Base-by-base conservation (phyloP, 2,888 invertebrate genomes). In the Acanthosepion pharaonis region DNA sequence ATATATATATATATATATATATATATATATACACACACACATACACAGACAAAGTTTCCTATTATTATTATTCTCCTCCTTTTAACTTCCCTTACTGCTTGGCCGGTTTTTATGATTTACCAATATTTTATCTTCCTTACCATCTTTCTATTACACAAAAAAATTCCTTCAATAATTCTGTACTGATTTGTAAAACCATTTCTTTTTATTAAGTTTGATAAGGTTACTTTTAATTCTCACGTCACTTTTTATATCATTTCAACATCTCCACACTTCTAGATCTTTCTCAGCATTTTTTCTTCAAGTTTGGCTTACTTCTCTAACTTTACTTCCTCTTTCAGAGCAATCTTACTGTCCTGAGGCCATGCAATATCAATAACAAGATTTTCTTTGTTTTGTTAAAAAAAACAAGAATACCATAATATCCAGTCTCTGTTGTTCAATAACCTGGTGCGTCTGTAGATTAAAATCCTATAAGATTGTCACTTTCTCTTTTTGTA, bases 361-460 rank as follows among this genome's bases (percentile, higher is more conserved):
- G n/a, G 78, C 78, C 78, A n/a, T 11, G 78, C 78, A 78, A 78
- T 78, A 78, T 78, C 78, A 78, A 78, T 78, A 78, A 78, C n/a
- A 78, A 78, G 78, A 78, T 78, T 78, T n/a, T 78, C n/a, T 78
- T n/a, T 78, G 9, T 78, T 78, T 28, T 78, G 78, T 78, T 78
- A n/a, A 78, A 15, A 78, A n/a, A 78, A 59, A 59, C 15, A 55
- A 55, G 1, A 9, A 55, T 20, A 55, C 59, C n/a, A 28, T 6
- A 78, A 78, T 78, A n/a, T 78, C n/a, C n/a, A 18, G n/a, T 78
- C n/a, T 78, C 78, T 78, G n/a, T 78, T 78, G 78, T 78, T 78
- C 78, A n/a, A 78, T 78, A 78, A 78, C 15, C 9, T 78, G 4
- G 78, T 78, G 6, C 11, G 78, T 78, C 78, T 78, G 28, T 78